These are phyloP conservation scores for Gonioctena quinquepunctata DNA, from an alignment of 1,140 invertebrate species.

Conservation along the genomic window DNA sequence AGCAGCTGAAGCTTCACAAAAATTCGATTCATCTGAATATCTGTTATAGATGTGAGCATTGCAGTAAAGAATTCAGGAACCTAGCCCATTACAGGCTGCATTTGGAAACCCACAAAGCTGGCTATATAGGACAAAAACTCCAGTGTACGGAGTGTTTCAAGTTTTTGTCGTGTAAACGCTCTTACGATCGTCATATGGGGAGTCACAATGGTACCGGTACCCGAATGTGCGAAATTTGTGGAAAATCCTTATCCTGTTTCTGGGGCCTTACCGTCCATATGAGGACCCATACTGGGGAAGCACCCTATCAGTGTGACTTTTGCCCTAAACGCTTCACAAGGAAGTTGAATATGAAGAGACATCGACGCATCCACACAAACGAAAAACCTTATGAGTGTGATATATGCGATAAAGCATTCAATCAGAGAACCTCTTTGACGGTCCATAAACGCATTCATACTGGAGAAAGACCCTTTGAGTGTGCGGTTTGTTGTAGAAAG, in stretches of 20 bases:
- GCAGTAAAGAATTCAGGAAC: slow-evolving; percentile 38
- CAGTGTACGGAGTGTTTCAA: slow-evolving; percentile 30
- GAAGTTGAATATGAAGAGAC: slow-evolving; percentile 65
- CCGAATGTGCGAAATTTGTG: slow-evolving; percentile 49
- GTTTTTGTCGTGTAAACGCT: neutral
- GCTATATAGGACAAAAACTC: slow-evolving; percentile 14
- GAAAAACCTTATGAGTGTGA: slow-evolving; percentile 57
- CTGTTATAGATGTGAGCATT: slow-evolving; percentile 31
- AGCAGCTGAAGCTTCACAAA: slow-evolving; percentile 15
- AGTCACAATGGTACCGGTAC: slow-evolving; percentile 67
- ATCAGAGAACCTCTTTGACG: slow-evolving; percentile 69
- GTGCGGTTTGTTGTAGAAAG: slow-evolving; percentile 61
- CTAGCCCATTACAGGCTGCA: slow-evolving; percentile 33
- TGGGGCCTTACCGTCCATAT: slow-evolving; percentile 23
- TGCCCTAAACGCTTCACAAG: slow-evolving; percentile 62
- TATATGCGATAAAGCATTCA: slow-evolving; percentile 58
- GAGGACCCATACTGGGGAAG: slow-evolving; percentile 64
- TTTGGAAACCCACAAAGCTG: slow-evolving; percentile 29
- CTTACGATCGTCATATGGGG: slow-evolving; percentile 39
- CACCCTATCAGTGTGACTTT: slow-evolving; percentile 62
- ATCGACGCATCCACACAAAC: slow-evolving; percentile 55
- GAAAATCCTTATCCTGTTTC: slow-evolving; percentile 10
- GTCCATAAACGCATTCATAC: slow-evolving; percentile 76
- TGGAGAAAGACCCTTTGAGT: slow-evolving; percentile 68
- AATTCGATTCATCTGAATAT: slow-evolving; percentile 21